Percentiles rank a stretch among this genome's conserved stretches.
Evolutionary conservation across 2,113 vertebrate species (phyloP).

Genomic region (Nycticebus coucang): DNA sequence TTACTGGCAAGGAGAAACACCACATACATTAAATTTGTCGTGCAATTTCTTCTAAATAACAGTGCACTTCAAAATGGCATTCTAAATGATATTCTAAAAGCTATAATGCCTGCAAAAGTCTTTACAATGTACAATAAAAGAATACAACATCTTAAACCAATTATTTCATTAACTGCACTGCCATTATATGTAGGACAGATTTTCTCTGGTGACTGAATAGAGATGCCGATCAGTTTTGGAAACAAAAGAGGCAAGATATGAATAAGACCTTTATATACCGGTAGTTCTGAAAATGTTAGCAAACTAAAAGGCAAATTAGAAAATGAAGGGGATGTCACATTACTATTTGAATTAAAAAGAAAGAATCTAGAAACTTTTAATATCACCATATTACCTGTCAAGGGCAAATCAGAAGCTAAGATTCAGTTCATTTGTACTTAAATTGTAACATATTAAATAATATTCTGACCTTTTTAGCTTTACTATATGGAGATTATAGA

Average conservation of each 20-base stretch:
- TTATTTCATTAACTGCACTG: constrained; percentile 71
- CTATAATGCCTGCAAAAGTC: constrained; percentile 40
- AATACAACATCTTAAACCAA: constrained; percentile 54
- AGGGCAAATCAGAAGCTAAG: constrained; percentile 29
- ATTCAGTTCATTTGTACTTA: constrained; percentile 58
- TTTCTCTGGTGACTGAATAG: constrained; percentile 55
- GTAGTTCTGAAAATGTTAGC: constrained; percentile 57
- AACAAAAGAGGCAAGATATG: constrained; percentile 50
- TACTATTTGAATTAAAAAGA: constrained; percentile 39
- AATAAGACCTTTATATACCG: constrained; percentile 60
- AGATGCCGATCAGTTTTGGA: constrained; percentile 6
- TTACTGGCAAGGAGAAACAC: constrained; percentile 45
- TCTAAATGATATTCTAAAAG: constrained; percentile 40
- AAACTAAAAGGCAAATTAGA: constrained; percentile 65
- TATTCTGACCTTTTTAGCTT: constrained; percentile 61
- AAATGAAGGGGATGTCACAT: constrained; percentile 57
- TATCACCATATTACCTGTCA: constrained; percentile 48
- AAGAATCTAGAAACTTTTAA: neutral
- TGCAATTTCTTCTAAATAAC: constrained; percentile 59
- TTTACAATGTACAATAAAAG: constrained; percentile 32
- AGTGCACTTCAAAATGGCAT: constrained; percentile 40
- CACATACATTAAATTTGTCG: constrained; percentile 34
- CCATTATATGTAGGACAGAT: constrained; percentile 50
- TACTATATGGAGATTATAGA: constrained; percentile 34
- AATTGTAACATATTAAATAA: constrained; percentile 54